phyloP scores from a whole-genome alignment of 2,888 invertebrate genomes.

The Stenoptilia bipunctidactyla region DNA sequence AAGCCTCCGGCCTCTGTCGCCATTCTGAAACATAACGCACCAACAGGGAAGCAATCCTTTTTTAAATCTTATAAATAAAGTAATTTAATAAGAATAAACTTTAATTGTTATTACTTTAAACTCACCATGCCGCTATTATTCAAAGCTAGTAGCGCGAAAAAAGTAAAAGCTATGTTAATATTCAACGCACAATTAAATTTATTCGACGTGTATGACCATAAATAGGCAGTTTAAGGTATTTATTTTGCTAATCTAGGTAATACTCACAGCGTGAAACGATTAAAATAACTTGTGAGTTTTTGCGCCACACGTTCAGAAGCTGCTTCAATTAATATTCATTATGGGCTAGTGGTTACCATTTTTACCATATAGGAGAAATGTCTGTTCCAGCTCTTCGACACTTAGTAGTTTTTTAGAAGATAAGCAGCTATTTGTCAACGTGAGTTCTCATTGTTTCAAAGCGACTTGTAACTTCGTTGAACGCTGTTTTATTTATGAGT shows the following conservation, averaged over 20 bases:
- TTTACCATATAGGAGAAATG: slow-evolving; percentile 33
- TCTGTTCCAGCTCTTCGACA: slow-evolving; percentile 24
- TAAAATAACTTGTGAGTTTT: slow-evolving; percentile 21
- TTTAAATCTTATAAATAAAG: background rate
- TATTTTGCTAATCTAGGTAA: background rate
- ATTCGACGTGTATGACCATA: slow-evolving; percentile 9
- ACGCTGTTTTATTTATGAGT: no score
- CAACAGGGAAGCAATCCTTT: background rate
- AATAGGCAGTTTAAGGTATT: slow-evolving; percentile 8
- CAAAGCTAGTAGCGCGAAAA: no score
- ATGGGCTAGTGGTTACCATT: slow-evolving; percentile 30
- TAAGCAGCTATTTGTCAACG: slow-evolving; percentile 47
- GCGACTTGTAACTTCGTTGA: slow-evolving; percentile 21
- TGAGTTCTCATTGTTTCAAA: slow-evolving; percentile 41
- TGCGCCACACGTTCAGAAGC: slow-evolving; percentile 23
- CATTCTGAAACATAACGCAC: slow-evolving; percentile 49
- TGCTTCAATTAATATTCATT: slow-evolving; percentile 43
- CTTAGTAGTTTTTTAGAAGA: slow-evolving; percentile 38
- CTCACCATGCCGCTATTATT: no score
- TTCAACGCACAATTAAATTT: slow-evolving; percentile 3
- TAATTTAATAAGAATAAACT: no score
- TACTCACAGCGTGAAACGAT: slow-evolving; percentile 2
- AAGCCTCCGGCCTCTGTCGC: slow-evolving; percentile 41
- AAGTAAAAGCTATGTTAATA: no score
- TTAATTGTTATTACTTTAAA: no score